Evolutionary conservation across 1,140 invertebrate species (phyloP).

Genomic region (Hyles euphorbiae): DNA sequence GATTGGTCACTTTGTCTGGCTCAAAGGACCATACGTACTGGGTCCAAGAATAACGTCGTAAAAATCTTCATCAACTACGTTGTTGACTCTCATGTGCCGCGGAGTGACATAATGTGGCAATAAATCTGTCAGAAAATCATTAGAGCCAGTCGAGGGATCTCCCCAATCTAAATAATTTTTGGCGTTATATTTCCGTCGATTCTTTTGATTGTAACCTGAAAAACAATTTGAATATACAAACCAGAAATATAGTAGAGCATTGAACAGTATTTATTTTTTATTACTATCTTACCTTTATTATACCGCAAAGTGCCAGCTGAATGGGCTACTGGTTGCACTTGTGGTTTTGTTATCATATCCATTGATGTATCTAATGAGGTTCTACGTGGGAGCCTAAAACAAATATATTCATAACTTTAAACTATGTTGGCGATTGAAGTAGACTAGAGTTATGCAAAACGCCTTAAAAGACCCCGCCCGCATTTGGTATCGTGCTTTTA

Average conservation of each 20-base stretch:
- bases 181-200: slow-evolving; percentile 36
- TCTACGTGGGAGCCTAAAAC: slow-evolving; percentile 28
- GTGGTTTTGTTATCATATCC: slow-evolving; percentile 46
- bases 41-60: slow-evolving; percentile 57
- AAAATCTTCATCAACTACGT: slow-evolving; percentile 52
- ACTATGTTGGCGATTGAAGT: background rate
- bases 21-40: slow-evolving; percentile 34
- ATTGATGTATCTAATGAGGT: slow-evolving; percentile 55
- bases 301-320: slow-evolving; percentile 57
- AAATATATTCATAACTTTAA: slow-evolving; percentile 4
- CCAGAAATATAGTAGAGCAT: background rate
- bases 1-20: background rate
- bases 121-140: slow-evolving; percentile 62
- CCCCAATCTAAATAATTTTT: slow-evolving; percentile 46
- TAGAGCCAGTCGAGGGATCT: slow-evolving; percentile 35
- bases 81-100: slow-evolving; percentile 39
- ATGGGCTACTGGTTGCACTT: slow-evolving; percentile 42
- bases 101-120: slow-evolving; percentile 67
- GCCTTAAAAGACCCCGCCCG: no score
- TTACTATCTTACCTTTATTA: slow-evolving; percentile 38
- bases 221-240: background rate
- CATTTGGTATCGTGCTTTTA: no score
- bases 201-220: slow-evolving; percentile 39
- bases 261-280: background rate
- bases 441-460: no score